These are phyloP conservation scores for Hypomecis punctinalis DNA, from an alignment of 2,888 invertebrate genomes.

Conservation along the genomic window DNA sequence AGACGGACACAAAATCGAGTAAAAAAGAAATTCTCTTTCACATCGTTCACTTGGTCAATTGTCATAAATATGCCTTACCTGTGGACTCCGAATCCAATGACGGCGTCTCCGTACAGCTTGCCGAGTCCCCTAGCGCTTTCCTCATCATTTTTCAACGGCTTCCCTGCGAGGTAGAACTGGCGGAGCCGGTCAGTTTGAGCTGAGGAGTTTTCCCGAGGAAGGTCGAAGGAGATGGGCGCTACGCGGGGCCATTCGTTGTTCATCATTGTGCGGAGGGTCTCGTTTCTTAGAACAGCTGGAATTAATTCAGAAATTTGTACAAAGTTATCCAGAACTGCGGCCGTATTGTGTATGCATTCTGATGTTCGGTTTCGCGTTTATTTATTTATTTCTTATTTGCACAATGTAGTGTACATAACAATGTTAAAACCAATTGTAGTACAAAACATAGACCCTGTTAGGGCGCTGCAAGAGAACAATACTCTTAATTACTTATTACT, in stretches of 20 bases:
- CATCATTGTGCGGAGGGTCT: conserved; percentile 81
- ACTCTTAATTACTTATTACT: too few relatives aligned
- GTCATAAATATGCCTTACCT: conserved; percentile 51
- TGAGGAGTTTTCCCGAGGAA: conserved; percentile 82
- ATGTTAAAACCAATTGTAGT: too few relatives aligned
- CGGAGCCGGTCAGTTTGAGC: conserved; percentile 80
- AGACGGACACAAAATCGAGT: too few relatives aligned
- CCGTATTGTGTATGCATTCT: too few relatives aligned
- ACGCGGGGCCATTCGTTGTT: conserved; percentile 86
- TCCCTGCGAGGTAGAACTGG: conserved; percentile 70
- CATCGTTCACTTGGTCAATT: background rate
- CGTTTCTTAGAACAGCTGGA: conserved; percentile 83
- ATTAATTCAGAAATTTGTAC: background rate
- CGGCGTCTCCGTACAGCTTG: conserved; percentile 85
- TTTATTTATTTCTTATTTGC: too few relatives aligned
- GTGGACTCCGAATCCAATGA: conserved; percentile 86
- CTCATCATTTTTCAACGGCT: conserved; percentile 68
- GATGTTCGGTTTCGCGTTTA: too few relatives aligned
- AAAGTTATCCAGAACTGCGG: too few relatives aligned
- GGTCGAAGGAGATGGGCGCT: conserved; percentile 88
- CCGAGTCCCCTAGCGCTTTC: conserved; percentile 69
- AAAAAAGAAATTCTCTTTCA: too few relatives aligned
- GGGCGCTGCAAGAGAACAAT: too few relatives aligned
- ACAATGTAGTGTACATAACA: too few relatives aligned
- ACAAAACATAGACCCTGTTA: too few relatives aligned